phyloP scores from a whole-genome alignment of 2,888 invertebrate species.

The Tinea pellionella region DNA sequence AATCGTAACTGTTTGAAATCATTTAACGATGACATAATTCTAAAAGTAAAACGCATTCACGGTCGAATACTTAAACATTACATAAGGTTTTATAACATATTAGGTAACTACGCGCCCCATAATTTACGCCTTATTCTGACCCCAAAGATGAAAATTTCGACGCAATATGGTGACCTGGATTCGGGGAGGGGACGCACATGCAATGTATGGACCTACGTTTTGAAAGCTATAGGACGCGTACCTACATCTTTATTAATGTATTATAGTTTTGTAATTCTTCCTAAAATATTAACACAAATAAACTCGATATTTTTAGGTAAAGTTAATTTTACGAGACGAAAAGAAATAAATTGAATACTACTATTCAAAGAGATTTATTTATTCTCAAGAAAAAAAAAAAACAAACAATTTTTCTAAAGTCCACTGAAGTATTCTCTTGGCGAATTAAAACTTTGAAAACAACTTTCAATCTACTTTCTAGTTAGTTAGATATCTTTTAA shows the following conservation, averaged over 20 bases:
- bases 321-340: no score
- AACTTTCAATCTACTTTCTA: neutral
- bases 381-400: neutral
- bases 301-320: no score
- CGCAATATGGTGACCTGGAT: neutral
- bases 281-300: no score
- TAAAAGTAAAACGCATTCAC: no score
- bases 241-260: neutral
- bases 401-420: neutral
- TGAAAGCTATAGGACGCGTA: no score
- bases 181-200: neutral
- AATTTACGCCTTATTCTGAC: neutral
- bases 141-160: neutral
- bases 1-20: no score
- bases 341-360: neutral
- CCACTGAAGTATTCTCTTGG: neutral
- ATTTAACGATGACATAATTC: no score
- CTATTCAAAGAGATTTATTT: neutral
- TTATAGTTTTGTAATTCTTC: no score
- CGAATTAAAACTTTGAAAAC: slow-evolving; percentile 6
- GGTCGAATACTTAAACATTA: no score
- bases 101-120: neutral
- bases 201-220: neutral
- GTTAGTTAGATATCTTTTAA: slow-evolving; percentile 7
- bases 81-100: no score